These are phyloP conservation scores for Rousettus madagascariensis DNA, from an alignment of 2,797 vertebrate species.

Conservation along the genomic window DNA sequence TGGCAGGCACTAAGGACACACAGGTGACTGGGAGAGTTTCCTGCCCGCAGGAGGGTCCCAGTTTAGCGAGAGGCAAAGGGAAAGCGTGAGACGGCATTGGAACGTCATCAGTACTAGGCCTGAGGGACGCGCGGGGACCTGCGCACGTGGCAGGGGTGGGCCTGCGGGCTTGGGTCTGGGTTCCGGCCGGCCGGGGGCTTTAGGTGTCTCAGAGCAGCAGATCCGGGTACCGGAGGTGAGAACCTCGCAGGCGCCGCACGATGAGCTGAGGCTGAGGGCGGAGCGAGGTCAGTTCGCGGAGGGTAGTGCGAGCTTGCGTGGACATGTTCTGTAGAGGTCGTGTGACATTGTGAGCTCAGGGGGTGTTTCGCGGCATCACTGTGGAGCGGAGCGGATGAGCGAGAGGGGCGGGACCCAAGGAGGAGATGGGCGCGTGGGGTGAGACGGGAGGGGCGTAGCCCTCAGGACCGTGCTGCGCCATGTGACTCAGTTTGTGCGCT, in stretches of 20 bases:
- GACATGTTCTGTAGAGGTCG: rapidly evolving
- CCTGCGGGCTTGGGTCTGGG: rapidly evolving
- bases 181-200: rapidly evolving
- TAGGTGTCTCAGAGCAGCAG: rapidly evolving
- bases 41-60: neutral
- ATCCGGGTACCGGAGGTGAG: rapidly evolving
- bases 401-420: no score
- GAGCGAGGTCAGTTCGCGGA: neutral
- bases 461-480: rapidly evolving
- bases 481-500: no score
- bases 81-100: rapidly evolving
- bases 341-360: rapidly evolving
- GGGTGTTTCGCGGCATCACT: rapidly evolving
- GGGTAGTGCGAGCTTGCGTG: rapidly evolving
- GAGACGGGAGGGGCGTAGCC: neutral
- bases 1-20: no score
- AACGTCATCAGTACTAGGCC: rapidly evolving
- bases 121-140: rapidly evolving
- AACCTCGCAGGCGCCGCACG: rapidly evolving
- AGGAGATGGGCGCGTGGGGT: neutral
- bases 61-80: neutral
- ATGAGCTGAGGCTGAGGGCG: rapidly evolving
- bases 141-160: neutral
- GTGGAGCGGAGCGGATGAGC: rapidly evolving
- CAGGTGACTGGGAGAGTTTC: no score